These are phyloP conservation scores for Euglossa dilemma DNA, from an alignment of 1,140 invertebrate genomes.

Conservation along the genomic window DNA sequence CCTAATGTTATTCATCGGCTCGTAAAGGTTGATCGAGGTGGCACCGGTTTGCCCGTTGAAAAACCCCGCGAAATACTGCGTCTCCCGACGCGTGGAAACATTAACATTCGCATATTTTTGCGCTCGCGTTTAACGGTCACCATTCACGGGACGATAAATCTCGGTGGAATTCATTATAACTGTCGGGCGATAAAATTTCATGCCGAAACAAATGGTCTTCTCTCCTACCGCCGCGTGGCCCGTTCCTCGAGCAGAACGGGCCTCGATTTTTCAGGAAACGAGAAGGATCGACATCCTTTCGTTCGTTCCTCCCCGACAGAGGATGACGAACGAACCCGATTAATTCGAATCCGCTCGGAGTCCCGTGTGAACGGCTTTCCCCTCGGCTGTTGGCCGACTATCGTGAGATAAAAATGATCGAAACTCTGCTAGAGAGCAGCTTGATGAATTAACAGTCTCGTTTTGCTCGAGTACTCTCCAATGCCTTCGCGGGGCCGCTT, in stretches of 20 bases:
- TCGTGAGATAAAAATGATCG: background rate
- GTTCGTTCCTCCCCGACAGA: background rate
- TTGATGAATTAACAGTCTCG: background rate
- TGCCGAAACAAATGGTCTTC: background rate
- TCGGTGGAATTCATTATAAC: conserved; percentile 33
- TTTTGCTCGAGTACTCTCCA: background rate
- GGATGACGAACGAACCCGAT: background rate
- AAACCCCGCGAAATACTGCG: conserved; percentile 6
- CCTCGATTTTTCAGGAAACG: background rate
- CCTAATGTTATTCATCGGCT: background rate
- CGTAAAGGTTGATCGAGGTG: conserved; percentile 3
- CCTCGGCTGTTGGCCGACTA: background rate
- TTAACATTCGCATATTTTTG: conserved; percentile 7
- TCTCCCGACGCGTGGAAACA: background rate
- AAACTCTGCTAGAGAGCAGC: background rate
- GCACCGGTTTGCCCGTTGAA: conserved; percentile 15
- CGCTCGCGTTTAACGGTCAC: conserved; percentile 28
- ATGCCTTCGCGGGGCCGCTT: too few species aligned
- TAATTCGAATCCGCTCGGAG: background rate
- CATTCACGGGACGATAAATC: conserved; percentile 16
- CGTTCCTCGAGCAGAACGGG: background rate
- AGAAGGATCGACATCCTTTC: background rate
- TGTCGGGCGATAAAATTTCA: conserved; percentile 24
- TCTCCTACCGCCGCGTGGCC: too few species aligned
- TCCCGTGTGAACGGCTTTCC: background rate